phyloP scores from a whole-genome alignment of 2,113 vertebrate species.

The Nestor notabilis region DNA sequence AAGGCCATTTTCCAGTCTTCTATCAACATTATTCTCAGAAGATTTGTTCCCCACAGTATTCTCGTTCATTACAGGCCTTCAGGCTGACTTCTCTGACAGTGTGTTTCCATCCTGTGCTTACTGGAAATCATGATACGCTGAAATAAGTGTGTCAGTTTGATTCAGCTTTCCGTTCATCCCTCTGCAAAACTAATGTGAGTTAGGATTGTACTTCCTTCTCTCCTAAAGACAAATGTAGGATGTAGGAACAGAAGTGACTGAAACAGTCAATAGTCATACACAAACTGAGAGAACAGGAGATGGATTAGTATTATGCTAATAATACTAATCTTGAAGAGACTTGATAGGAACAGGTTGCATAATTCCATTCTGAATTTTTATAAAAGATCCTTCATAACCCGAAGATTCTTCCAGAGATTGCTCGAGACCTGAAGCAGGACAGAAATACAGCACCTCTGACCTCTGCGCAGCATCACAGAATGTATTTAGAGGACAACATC shows the following conservation, averaged over 20 bases:
- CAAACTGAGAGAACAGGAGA: not conserved
- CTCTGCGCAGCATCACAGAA: not conserved
- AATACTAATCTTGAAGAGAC: not conserved
- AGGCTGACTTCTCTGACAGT: not conserved
- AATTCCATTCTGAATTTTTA: not conserved
- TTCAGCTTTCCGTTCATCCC: not conserved
- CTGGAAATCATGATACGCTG: not conserved
- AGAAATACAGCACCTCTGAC: not conserved
- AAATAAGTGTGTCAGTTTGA: not conserved
- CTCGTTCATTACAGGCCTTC: not conserved
- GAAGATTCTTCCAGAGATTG: not conserved
- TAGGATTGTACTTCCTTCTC: not conserved
- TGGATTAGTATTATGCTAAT: not conserved
- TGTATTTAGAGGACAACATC: not conserved
- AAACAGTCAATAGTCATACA: not conserved
- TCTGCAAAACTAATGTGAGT: not conserved
- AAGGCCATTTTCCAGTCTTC: not conserved
- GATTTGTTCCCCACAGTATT: not conserved
- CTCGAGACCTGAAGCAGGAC: not conserved
- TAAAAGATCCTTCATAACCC: not conserved
- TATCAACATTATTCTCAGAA: not conserved
- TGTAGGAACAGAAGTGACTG: not conserved
- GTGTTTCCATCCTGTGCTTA: not conserved
- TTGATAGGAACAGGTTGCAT: not conserved
- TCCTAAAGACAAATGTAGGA: not conserved